phyloP scores from a whole-genome alignment of 2,797 vertebrate genomes.

The Vultur gryphus region DNA sequence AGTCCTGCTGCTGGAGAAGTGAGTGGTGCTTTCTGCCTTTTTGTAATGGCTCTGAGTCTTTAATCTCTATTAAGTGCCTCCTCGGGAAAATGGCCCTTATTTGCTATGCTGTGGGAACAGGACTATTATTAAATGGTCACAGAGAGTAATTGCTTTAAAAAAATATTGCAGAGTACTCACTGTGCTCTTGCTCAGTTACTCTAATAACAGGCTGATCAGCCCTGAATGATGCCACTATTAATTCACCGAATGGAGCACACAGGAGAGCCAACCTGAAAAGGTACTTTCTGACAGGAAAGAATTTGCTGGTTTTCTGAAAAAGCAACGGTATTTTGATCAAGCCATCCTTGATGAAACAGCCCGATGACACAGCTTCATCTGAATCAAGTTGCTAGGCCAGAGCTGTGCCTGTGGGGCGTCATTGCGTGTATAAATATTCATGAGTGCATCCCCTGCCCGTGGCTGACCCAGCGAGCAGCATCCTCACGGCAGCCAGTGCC shows the following conservation, averaged over 20 bases:
- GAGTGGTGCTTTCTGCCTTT: background rate
- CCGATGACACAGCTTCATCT: background rate
- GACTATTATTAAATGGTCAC: background rate
- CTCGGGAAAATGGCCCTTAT: background rate
- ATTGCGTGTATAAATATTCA: accelerated
- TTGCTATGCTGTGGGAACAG: background rate
- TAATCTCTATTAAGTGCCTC: background rate
- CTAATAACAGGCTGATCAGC: background rate
- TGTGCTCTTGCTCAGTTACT: background rate
- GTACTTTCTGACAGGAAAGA: background rate
- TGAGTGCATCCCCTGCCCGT: accelerated
- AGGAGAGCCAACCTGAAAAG: accelerated
- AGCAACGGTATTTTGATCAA: background rate
- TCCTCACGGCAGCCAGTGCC: background rate
- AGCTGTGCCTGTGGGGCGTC: background rate
- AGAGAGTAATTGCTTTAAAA: background rate
- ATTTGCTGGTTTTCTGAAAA: background rate
- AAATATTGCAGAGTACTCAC: background rate
- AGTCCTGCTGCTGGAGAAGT: background rate
- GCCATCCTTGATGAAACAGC: background rate
- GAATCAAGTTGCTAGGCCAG: background rate
- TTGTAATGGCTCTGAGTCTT: background rate
- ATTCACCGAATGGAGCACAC: background rate
- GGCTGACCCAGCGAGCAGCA: background rate
- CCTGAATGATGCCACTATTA: background rate